These are phyloP conservation scores for Sebastes elongatus DNA, from an alignment of 2,797 vertebrate species.

Conservation along the genomic window DNA sequence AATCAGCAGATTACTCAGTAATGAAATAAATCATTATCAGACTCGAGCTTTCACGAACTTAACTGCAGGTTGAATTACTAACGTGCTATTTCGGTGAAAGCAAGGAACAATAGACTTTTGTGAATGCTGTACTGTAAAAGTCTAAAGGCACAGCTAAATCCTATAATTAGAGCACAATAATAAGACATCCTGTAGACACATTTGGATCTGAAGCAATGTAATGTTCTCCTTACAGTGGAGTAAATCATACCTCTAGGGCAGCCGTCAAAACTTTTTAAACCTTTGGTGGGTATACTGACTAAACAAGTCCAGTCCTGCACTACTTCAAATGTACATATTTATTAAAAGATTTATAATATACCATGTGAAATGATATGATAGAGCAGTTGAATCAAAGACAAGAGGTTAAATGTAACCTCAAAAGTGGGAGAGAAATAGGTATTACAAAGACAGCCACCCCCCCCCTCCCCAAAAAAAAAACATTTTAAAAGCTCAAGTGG, in stretches of 20 bases:
- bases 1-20: not conserved
- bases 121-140: not conserved
- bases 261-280: slow-evolving; percentile 5
- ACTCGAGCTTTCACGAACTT: not conserved
- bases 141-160: not conserved
- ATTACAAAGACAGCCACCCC: slow-evolving; percentile 54
- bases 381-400: slow-evolving; percentile 20
- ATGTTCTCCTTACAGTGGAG: slow-evolving; percentile 1
- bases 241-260: slow-evolving; percentile 1
- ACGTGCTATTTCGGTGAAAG: not conserved
- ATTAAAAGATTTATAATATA: slow-evolving; percentile 21
- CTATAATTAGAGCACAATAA: not conserved
- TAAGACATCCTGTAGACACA: not conserved
- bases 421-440: slow-evolving; percentile 48
- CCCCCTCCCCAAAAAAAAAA: slow-evolving; percentile 6
- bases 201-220: not conserved
- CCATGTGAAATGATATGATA: not conserved
- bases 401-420: slow-evolving; percentile 44
- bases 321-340: not conserved
- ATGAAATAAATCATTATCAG: not conserved
- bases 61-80: not conserved
- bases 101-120: not conserved
- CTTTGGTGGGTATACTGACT: not conserved
- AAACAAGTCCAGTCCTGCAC: not conserved
- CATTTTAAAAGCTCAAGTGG: slow-evolving; percentile 80